phyloP scores from a whole-genome alignment of 2,113 vertebrate genomes.

The Gopherus evgoodei region DNA sequence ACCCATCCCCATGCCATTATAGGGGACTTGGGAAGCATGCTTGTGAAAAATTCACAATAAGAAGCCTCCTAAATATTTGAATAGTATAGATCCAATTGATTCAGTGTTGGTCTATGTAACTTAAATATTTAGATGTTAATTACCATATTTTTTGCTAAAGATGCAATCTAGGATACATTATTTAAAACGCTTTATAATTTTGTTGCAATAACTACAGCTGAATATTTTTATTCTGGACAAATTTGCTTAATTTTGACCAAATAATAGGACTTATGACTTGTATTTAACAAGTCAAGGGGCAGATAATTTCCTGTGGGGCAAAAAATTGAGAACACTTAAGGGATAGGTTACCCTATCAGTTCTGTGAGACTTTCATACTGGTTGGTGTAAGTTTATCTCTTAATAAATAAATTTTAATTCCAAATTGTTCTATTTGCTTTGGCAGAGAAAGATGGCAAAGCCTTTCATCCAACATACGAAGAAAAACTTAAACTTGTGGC shows the following conservation, averaged over 20 bases:
- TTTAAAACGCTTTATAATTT: neutral
- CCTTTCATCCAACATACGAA: slow-evolving; percentile 98
- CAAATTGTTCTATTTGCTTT: neutral
- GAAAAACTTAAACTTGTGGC: slow-evolving; percentile 97
- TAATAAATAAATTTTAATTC: neutral
- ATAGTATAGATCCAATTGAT: neutral
- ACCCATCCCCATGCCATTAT: neutral
- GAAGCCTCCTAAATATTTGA: slow-evolving; percentile 23
- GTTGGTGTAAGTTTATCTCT: neutral
- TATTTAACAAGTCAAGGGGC: neutral
- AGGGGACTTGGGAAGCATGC: slow-evolving; percentile 11
- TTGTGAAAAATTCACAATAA: slow-evolving; percentile 23
- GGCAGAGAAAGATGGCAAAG: slow-evolving; percentile 98
- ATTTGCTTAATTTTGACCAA: neutral
- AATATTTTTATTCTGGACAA: neutral
- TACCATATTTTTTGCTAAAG: neutral
- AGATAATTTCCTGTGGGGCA: neutral
- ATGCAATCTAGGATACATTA: neutral
- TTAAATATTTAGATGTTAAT: slow-evolving; percentile 15
- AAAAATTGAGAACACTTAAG: neutral
- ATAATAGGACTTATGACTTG: neutral
- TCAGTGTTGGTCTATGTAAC: slow-evolving; percentile 11
- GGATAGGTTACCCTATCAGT: neutral
- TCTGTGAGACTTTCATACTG: neutral
- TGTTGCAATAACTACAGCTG: neutral